These are phyloP conservation scores for Bathynomus jamesi DNA, from an alignment of 1,140 invertebrate species.

Conservation along the genomic window DNA sequence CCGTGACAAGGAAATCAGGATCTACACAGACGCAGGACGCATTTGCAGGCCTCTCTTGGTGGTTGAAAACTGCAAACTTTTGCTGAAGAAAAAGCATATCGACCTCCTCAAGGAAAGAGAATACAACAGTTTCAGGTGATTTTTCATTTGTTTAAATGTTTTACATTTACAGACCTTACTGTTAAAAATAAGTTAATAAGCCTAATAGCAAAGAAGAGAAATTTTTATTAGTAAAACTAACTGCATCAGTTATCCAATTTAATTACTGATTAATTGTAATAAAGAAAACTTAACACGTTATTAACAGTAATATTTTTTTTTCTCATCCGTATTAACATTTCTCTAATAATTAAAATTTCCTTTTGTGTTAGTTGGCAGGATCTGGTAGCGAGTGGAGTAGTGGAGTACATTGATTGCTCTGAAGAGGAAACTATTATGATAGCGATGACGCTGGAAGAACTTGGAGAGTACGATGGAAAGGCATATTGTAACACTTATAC, in stretches of 20 bases:
- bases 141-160: not conserved
- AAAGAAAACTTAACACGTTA: too few species aligned
- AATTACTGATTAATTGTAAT: too few species aligned
- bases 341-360: too few species aligned
- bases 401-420: conserved; percentile 96
- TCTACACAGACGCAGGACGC: conserved; percentile 95
- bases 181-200: not conserved
- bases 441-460: conserved; percentile 94
- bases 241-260: too few species aligned
- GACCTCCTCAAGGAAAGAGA: conserved; percentile 93
- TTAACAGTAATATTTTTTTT: too few species aligned
- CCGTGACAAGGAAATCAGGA: conserved; percentile 92
- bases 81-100: conserved; percentile 90
- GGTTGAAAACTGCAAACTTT: conserved; percentile 85
- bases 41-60: conserved; percentile 95
- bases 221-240: too few species aligned
- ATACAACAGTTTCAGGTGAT: conserved; percentile 81
- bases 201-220: not conserved
- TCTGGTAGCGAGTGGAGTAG: conserved; percentile 91
- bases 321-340: too few species aligned
- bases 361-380: conserved; percentile 73
- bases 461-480: conserved; percentile 81
- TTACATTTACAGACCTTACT: not conserved
- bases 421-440: conserved; percentile 99
- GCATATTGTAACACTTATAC: conserved; percentile 98